Conservation (phyloP, 2,888 invertebrate species). For the Cyclophora punctaria region DNA sequence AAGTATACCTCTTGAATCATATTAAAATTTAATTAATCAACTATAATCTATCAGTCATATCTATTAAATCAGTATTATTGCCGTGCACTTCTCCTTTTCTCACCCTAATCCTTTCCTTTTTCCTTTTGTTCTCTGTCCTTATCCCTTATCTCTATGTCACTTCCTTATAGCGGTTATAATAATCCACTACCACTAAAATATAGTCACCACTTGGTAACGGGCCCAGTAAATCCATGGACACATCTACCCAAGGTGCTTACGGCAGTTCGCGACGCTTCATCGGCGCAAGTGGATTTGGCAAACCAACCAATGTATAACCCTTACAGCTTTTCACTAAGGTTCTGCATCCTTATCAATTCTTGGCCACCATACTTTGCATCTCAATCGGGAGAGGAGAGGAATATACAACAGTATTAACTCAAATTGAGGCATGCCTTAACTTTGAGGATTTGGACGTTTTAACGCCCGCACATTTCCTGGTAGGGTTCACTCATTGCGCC, state of each 20-base stretch:
- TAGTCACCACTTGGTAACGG: constrained; percentile 7
- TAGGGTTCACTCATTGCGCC: no score
- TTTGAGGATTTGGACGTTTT: no score
- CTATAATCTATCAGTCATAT: no score
- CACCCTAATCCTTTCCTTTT: constrained; percentile 2
- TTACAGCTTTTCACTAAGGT: constrained; percentile 10
- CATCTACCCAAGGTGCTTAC: constrained; percentile 15
- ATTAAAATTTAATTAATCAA: no score
- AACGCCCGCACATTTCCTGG: no score
- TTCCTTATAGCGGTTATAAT: not conserved
- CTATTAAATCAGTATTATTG: no score
- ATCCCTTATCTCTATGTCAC: no score
- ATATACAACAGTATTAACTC: no score
- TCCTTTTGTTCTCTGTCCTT: no score
- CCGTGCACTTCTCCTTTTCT: not conserved
- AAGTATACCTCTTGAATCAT: no score
- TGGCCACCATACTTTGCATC: not conserved
- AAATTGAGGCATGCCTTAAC: no score
- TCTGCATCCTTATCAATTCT: not conserved
- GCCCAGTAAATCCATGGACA: constrained; percentile 25
- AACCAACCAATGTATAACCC: constrained; percentile 11
- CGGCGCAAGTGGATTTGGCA: constrained; percentile 11
- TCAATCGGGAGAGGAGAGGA: not conserved
- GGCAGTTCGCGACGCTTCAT: constrained; percentile 22
- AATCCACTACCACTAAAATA: not conserved